These are phyloP conservation scores for Brachypteracias leptosomus DNA, from an alignment of 2,113 vertebrate genomes.

Conservation along the genomic window DNA sequence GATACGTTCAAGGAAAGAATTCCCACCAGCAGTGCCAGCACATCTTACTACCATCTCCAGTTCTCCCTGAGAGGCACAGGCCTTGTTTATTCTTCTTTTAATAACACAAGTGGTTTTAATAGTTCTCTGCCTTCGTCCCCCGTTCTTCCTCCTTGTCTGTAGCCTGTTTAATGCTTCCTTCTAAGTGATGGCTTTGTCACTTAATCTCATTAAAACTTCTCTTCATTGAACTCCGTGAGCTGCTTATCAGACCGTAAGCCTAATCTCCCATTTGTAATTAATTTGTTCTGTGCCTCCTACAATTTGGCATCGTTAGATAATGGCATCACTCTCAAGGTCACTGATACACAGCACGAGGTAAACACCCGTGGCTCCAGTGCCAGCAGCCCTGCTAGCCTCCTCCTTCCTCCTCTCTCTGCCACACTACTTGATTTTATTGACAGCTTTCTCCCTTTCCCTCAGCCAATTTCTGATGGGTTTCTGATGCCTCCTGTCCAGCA, in stretches of 20 bases:
- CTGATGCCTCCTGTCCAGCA: neutral
- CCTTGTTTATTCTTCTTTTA: conserved; percentile 46
- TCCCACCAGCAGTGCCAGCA: neutral
- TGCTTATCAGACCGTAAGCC: conserved; percentile 62
- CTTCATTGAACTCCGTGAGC: conserved; percentile 24
- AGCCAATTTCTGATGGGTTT: neutral
- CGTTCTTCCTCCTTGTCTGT: conserved; percentile 24
- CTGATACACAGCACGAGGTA: neutral
- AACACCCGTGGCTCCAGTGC: neutral
- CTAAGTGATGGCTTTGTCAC: conserved; percentile 46
- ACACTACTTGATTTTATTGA: conserved; percentile 14
- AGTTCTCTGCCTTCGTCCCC: conserved; percentile 17
- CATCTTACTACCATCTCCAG: neutral
- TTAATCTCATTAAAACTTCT: conserved; percentile 68
- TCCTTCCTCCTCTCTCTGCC: neutral
- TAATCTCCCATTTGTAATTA: conserved; percentile 66
- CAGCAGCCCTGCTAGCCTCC: neutral
- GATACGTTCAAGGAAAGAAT: neutral
- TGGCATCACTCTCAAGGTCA: conserved; percentile 52
- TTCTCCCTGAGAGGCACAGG: conserved; percentile 15
- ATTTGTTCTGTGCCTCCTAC: conserved; percentile 58
- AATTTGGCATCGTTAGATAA: conserved; percentile 57
- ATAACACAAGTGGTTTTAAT: conserved; percentile 61
- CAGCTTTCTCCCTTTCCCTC: neutral
- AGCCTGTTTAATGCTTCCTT: conserved; percentile 49